phyloP scores from a whole-genome alignment of 2,797 vertebrate species.

The Myotis findleyi region DNA sequence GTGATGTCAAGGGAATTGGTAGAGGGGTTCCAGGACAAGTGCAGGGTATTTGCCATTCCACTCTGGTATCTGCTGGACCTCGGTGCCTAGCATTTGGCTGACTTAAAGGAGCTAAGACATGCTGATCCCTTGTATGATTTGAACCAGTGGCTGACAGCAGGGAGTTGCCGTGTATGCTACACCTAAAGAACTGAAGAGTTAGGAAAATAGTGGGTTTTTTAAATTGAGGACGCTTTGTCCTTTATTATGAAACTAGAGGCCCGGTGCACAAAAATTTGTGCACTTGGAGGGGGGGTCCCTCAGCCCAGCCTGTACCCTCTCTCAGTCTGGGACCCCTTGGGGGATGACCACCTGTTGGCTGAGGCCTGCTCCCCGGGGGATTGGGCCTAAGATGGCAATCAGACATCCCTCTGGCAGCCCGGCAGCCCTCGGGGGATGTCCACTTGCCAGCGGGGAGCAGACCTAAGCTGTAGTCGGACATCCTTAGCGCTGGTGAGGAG shows the following conservation, averaged over 20 bases:
- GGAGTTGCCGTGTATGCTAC: background rate
- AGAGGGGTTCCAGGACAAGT: background rate
- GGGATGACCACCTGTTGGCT: no score
- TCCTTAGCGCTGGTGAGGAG: no score
- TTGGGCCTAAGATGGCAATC: no score
- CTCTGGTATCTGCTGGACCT: background rate
- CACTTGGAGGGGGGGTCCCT: no score
- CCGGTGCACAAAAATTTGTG: no score
- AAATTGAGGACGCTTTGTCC: background rate
- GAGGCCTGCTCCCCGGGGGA: no score
- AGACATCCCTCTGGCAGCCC: no score
- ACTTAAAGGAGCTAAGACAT: fast-evolving
- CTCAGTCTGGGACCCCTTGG: no score
- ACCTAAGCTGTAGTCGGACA: no score
- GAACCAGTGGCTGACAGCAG: background rate
- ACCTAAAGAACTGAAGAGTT: background rate
- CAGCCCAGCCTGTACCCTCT: no score
- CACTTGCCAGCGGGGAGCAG: no score
- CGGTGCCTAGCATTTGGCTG: background rate
- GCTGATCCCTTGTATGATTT: background rate
- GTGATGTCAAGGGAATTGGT: background rate
- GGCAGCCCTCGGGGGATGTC: no score
- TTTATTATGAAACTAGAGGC: background rate
- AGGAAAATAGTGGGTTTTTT: background rate
- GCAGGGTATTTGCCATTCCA: background rate